These are phyloP conservation scores for Paramormyrops kingsleyae DNA, from an alignment of 2,113 vertebrate species.

Conservation along the genomic window DNA sequence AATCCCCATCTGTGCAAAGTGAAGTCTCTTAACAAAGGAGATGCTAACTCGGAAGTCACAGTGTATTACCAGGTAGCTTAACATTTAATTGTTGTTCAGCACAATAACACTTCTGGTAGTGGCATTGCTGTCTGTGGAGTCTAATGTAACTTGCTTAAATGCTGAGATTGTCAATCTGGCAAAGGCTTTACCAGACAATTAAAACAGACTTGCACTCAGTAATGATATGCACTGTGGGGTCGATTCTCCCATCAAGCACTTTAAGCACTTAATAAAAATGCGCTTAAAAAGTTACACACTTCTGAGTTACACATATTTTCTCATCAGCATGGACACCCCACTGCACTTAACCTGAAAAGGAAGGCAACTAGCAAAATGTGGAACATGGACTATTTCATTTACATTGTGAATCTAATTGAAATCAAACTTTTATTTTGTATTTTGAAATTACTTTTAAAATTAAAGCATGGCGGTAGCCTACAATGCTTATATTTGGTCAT, in stretches of 20 bases:
- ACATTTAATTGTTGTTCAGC: too few relatives aligned
- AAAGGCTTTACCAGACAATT: neutral
- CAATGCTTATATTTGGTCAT: too few relatives aligned
- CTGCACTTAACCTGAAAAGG: neutral
- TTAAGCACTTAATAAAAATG: neutral
- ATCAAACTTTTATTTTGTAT: too few relatives aligned
- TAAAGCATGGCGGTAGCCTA: too few relatives aligned
- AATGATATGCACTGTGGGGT: neutral
- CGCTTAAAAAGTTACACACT: neutral
- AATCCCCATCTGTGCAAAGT: conserved; percentile 81
- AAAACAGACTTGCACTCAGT: neutral
- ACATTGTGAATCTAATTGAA: neutral
- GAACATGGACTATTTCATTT: neutral
- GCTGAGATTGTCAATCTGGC: neutral
- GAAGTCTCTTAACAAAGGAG: conserved; percentile 83
- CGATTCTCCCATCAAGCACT: neutral
- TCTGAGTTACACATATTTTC: neutral
- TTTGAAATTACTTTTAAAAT: too few relatives aligned
- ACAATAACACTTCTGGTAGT: neutral
- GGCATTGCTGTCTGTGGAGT: neutral
- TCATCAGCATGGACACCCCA: neutral
- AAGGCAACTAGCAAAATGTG: neutral
- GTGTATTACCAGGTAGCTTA: conserved; percentile 84
- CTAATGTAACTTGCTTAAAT: neutral
- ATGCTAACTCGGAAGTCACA: conserved; percentile 91